These are phyloP conservation scores for Drosophila bocqueti DNA, from an alignment of 1,140 invertebrate genomes.

Conservation along the genomic window DNA sequence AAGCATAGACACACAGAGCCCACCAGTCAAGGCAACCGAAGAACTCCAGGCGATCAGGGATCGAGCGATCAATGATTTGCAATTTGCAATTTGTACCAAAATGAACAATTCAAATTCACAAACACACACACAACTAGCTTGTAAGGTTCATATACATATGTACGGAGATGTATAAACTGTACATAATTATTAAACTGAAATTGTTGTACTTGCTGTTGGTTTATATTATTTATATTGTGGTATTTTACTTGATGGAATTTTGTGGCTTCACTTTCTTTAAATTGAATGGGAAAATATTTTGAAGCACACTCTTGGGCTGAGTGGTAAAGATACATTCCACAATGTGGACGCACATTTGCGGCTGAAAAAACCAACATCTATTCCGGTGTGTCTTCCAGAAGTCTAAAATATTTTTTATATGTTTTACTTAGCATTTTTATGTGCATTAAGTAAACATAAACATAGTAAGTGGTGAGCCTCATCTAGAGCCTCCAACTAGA, in stretches of 20 bases:
- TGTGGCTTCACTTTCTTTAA: too few relatives aligned
- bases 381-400: too few relatives aligned
- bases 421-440: too few relatives aligned
- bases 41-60: constrained; percentile 43
- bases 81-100: constrained; percentile 54
- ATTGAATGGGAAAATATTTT: too few relatives aligned
- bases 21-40: constrained; percentile 45
- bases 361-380: too few relatives aligned
- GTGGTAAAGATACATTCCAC: too few relatives aligned
- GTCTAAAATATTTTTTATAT: too few relatives aligned
- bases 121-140: constrained; percentile 31
- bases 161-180: constrained; percentile 61
- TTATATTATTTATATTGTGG: background rate
- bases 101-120: constrained; percentile 48
- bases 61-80: constrained; percentile 27
- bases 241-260: background rate
- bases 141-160: constrained; percentile 36
- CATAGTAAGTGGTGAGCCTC: too few relatives aligned
- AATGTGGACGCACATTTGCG: too few relatives aligned
- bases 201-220: constrained; percentile 5
- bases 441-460: too few relatives aligned
- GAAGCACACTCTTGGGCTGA: too few relatives aligned
- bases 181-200: constrained; percentile 62
- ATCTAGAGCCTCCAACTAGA: too few relatives aligned
- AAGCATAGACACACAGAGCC: constrained; percentile 57